These are phyloP conservation scores for Electrophaes corylata DNA, from an alignment of 2,888 invertebrate species.

Conservation along the genomic window DNA sequence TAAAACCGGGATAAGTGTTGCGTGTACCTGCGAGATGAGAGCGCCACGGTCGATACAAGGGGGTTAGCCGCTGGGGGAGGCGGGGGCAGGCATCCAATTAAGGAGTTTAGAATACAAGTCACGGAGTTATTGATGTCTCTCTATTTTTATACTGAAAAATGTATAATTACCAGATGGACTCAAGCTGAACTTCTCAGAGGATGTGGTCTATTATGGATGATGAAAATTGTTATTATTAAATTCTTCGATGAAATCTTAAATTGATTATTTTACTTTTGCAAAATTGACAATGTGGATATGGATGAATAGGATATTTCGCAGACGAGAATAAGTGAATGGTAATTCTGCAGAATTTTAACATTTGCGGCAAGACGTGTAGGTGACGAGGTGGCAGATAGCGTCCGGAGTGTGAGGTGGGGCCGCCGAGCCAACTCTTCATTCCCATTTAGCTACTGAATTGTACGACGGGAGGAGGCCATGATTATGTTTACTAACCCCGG, in stretches of 20 bases:
- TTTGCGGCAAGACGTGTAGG: conserved; percentile 71
- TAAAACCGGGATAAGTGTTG: conserved; percentile 83
- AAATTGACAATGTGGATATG: conserved; percentile 1
- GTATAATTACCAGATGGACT: conserved; percentile 42
- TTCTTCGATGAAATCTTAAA: conserved; percentile 1
- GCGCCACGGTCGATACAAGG: conserved; percentile 79
- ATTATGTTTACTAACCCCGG: conserved; percentile 80
- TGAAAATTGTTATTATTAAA: conserved; percentile 4
- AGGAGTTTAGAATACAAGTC: conserved; percentile 80
- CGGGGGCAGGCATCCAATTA: conserved; percentile 68
- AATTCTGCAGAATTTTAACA: conserved; percentile 53
- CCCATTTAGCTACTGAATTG: conserved; percentile 81
- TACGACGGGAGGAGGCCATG: conserved; percentile 77
- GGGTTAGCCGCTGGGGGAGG: conserved; percentile 50
- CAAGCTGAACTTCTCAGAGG: conserved; percentile 38
- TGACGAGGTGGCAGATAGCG: conserved; percentile 61
- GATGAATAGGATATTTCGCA: conserved; percentile 3
- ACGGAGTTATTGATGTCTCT: conserved; percentile 72
- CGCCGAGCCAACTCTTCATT: conserved; percentile 74
- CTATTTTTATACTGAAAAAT: conserved; percentile 55
- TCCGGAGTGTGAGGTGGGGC: conserved; percentile 59
- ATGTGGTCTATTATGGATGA: conserved; percentile 34
- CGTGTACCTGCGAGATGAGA: conserved; percentile 82
- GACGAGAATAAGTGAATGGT: conserved; percentile 9
- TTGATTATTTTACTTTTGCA: not conserved